phyloP scores from a whole-genome alignment of 2,797 vertebrate genomes.

The Emys orbicularis region DNA sequence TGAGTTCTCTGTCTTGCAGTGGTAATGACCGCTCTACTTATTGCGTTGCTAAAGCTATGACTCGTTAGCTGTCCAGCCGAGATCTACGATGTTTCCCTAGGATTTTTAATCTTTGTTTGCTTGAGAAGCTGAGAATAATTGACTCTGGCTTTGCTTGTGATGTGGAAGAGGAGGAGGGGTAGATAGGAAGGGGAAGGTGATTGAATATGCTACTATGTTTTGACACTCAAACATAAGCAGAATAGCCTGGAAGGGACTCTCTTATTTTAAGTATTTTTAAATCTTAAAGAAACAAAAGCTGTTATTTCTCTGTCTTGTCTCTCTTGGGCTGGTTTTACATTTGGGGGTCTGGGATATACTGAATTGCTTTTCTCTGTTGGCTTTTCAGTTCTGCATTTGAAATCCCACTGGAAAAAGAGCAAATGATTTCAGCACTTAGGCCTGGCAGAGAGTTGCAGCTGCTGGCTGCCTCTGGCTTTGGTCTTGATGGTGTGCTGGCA shows the following conservation, averaged over 20 bases:
- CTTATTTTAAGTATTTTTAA: neutral
- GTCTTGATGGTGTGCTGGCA: constrained; percentile 24
- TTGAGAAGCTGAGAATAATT: constrained; percentile 35
- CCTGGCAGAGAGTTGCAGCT: neutral
- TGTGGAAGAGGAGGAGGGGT: neutral
- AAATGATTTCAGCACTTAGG: neutral
- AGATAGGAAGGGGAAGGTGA: neutral
- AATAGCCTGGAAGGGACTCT: neutral
- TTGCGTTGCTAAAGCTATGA: neutral
- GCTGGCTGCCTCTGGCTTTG: constrained; percentile 27
- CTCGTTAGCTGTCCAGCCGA: neutral
- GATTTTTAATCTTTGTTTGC: constrained; percentile 1
- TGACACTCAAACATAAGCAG: neutral
- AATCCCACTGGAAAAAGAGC: neutral
- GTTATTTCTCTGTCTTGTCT: neutral
- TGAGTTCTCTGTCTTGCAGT: neutral
- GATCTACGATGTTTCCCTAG: neutral
- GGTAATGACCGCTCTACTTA: neutral
- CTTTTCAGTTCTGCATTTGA: neutral
- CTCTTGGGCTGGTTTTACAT: neutral
- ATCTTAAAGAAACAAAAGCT: neutral
- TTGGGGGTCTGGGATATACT: neutral
- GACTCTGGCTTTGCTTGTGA: neutral
- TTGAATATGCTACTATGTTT: neutral
- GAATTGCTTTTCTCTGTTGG: neutral